Conservation (phyloP, 2,113 vertebrate genomes). For the Anguilla rostrata region DNA sequence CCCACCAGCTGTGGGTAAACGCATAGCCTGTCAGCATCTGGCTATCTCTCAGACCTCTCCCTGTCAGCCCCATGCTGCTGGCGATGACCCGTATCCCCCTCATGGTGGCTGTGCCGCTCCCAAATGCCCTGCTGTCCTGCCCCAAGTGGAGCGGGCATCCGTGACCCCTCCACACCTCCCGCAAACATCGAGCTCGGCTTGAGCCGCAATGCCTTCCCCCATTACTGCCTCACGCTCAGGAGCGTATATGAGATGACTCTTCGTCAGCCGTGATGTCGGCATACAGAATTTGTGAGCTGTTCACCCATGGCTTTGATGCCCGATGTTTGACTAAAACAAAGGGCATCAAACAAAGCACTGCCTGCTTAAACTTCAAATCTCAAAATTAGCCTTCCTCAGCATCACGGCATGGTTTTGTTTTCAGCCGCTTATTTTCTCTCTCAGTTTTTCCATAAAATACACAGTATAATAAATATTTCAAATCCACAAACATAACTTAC, state of each 20-base stretch:
- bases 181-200: not conserved
- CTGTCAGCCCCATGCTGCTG: not conserved
- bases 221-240: no score
- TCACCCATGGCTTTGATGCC: not conserved
- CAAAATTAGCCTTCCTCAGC: not conserved
- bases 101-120: not conserved
- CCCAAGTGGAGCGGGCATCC: not conserved
- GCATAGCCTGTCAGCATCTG: not conserved
- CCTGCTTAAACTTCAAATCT: no score
- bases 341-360: no score
- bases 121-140: not conserved
- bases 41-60: not conserved
- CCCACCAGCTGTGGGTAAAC: not conserved
- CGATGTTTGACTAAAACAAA: not conserved
- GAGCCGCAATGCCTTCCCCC: not conserved
- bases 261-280: no score
- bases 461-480: not conserved
- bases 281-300: no score
- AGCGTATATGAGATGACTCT: no score
- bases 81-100: not conserved
- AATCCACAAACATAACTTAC: not conserved
- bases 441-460: not conserved
- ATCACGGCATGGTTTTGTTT: not conserved
- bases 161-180: not conserved
- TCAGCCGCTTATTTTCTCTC: not conserved